Base-by-base conservation (phyloP, 2,113 vertebrate genomes). In the Tragelaphus imberbis region DNA sequence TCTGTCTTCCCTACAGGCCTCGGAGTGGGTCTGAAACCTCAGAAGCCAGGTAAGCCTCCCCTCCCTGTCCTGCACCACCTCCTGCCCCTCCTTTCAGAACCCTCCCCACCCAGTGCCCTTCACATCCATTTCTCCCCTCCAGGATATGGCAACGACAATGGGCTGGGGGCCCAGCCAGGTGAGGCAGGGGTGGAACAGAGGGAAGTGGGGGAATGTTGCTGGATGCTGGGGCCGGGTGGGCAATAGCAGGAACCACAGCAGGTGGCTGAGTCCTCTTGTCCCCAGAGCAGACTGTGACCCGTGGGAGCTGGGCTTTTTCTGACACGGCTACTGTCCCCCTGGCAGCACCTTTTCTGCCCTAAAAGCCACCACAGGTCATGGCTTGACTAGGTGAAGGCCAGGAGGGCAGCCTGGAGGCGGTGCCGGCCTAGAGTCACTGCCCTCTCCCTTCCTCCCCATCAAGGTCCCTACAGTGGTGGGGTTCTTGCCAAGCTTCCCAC, bases 391-490 rank as follows among this genome's bases (percentile, higher is more conserved):
- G 47, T 11, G 30, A 11, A 87, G 49, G 84, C 53, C 44, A 33
- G 27, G 56, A 58, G 21, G 63, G 23, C 25, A 49, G 28, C 25
- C 2, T 8, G 9, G 40, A 33, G 14, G 13, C 2, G 33, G 8
- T 0, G 2, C 81, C 3, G 28, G 79, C 61, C 82, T 40, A 33
- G 65, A 33, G 23, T 88, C n/a, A 84, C 36, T 30, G 27, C 80
- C 58, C 40, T 40, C 55, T 25, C 21, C 12, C 30, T 27, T 19
- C 55, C 51, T 40, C 23, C 19, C 85, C 16, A 68, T 55, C 44
- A 23, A 96, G 97, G 96, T 81, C 94, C 90, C 92, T 98, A 96
- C 90, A 44, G 10, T 87, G 68, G 53, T 56, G 55, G 90, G 12
- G 13, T 56, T 14, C 14, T 30, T 11, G 95, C 97, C n/a, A 84